Base-by-base conservation (phyloP, 2,113 vertebrate genomes). In the Syngnathus floridae region DNA sequence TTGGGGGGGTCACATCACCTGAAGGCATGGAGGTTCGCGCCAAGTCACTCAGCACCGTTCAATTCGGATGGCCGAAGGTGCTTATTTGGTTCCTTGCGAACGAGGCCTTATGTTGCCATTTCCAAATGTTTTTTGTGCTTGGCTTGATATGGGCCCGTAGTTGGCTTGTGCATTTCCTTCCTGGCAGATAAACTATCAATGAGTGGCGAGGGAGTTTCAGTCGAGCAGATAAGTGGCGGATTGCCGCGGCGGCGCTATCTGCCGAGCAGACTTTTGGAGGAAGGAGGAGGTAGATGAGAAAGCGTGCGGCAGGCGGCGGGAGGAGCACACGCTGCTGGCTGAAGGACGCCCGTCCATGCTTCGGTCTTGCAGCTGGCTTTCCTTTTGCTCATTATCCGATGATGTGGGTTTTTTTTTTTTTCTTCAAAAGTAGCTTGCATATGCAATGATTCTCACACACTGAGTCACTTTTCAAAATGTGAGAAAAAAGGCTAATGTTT, bases 31-130 rank as follows among this genome's bases (percentile, higher is more conserved):
- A 79, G 60, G 62, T 45, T 19, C 52, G 12, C 68, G 46, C 9
- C 31, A 19, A 65, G 75, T 88, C 85, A 85, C 84, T 88, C 80
- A 81, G 69, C 81, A 75, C 62, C 66, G 14, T 76, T 80, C 74
- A 81, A 81, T 82, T 58, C 51, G 46, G 41, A 67, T 35, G 64
- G 51, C 46, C 63, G 8, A 48, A 31, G 35, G 60, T 54, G 65
- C 26, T 66, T 58, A 19, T 71, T 48, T 13, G 22, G 13, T 12
- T 13, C 12, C 12, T 6, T 0, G 22, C 11, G 5, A 14, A 6
- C 4, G 52, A 12, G 1, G 12, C 52, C 26, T 52, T 9, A 52
- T 52, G n/a, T 52, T 22, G 21, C 57, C 11, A 16, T 21, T 59
- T 59, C 26, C 36, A 19, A 14, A 16, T 48, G 46, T 19, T 19